A percentile compares a stretch with the other conserved stretches of the same genome.
Evolutionary conservation across 1,140 invertebrate species (phyloP).

Genomic region (Trigoniulus corallinus): DNA sequence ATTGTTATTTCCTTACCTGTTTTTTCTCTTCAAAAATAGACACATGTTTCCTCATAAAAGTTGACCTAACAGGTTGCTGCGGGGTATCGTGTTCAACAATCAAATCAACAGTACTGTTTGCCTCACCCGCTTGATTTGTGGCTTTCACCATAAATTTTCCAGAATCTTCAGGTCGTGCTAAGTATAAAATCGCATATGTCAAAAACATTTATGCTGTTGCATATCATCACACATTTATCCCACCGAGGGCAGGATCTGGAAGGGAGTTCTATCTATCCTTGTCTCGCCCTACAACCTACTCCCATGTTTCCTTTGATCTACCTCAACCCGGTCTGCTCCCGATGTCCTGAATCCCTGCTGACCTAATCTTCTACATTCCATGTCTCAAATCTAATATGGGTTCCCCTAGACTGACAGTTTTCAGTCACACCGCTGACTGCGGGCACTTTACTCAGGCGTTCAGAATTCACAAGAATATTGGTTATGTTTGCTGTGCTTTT

Average conservation of each 20-base stretch:
- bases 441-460: too few species aligned
- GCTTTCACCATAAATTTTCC: conserved; percentile 56
- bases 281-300: background rate
- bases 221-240: background rate
- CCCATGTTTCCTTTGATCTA: background rate
- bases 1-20: conserved; percentile 9
- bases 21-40: conserved; percentile 12
- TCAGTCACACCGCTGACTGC: too few species aligned
- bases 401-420: too few species aligned
- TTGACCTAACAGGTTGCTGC: background rate
- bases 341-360: too few species aligned
- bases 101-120: conserved; percentile 56
- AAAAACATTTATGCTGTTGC: background rate
- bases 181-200: conserved; percentile 1
- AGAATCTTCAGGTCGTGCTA: conserved; percentile 40
- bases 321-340: background rate
- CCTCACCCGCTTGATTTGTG: conserved; percentile 52
- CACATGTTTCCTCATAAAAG: conserved; percentile 9
- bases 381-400: too few species aligned
- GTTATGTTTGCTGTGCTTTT: too few species aligned
- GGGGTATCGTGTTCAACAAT: conserved; percentile 42
- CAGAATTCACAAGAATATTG: too few species aligned
- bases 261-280: too few species aligned
- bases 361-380: too few species aligned
- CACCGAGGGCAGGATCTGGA: too few species aligned